Evolutionary conservation across 2,113 vertebrate species (phyloP).

Genomic region (Chaenocephalus aceratus): DNA sequence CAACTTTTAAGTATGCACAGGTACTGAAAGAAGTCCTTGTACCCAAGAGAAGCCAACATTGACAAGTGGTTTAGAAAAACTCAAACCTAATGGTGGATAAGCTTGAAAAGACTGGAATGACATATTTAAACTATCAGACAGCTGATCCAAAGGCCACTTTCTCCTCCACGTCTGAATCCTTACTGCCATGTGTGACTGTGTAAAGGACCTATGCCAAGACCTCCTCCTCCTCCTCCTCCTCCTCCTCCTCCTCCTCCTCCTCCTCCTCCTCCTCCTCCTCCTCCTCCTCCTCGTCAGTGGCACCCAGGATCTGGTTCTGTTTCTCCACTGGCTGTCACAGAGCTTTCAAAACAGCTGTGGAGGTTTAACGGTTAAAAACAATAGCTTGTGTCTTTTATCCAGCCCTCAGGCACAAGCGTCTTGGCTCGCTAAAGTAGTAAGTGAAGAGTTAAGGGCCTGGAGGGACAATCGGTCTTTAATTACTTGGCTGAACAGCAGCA

Average conservation of each 20-base stretch:
- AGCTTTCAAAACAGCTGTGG: slow-evolving; percentile 72
- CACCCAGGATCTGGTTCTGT: slow-evolving; percentile 64
- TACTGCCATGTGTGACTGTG: neutral
- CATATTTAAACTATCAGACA: slow-evolving; percentile 14
- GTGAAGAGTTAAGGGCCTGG: slow-evolving; percentile 40
- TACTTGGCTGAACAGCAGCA: slow-evolving; percentile 52
- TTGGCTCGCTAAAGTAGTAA: slow-evolving; percentile 33
- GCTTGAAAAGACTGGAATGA: slow-evolving; percentile 8
- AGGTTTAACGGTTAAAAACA: slow-evolving; percentile 72
- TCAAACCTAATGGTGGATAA: slow-evolving; percentile 24
- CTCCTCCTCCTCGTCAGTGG: slow-evolving; percentile 28
- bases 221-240: slow-evolving; percentile 12
- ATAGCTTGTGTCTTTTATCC: slow-evolving; percentile 56
- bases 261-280: neutral
- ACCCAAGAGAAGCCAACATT: neutral
- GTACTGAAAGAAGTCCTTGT: slow-evolving; percentile 27
- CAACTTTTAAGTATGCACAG: slow-evolving; percentile 33
- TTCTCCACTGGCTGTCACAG: slow-evolving; percentile 65
- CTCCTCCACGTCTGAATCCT: slow-evolving; percentile 1
- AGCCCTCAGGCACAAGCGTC: slow-evolving; percentile 36
- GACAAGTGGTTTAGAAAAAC: slow-evolving; percentile 7
- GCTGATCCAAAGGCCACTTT: slow-evolving; percentile 13
- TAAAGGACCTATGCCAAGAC: slow-evolving; percentile 9
- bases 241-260: neutral
- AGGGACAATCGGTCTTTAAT: slow-evolving; percentile 53